Evolutionary conservation across 2,888 invertebrate species (phyloP), one percentile per base, ranked within the genome.

Genomic region (Cetonia aurata): DNA sequence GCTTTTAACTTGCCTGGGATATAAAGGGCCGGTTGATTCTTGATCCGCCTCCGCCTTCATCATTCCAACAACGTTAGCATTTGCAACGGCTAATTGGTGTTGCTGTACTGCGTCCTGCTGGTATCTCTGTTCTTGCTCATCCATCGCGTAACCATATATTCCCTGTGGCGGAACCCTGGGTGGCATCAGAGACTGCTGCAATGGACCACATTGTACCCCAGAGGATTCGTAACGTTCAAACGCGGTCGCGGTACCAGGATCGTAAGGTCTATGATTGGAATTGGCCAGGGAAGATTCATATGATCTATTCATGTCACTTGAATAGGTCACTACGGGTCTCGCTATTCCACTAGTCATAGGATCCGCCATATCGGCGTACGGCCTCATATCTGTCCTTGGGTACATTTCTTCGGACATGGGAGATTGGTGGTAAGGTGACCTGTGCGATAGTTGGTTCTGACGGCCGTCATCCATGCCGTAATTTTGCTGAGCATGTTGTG

Each of bases 11-110:
- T 86, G 91, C 91, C 91, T 89, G 75, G 93, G 93, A 83, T 93
- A 93, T 70, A 93, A 88, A 15, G 93, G 93, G 67, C 91, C 92
- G 72, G 89, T 88, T 78, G 90, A 87, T 78, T 92, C 92, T 76
- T 88, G 88, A 77, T 90, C 90, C 37, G 81, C 80, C 83, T 94
- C 94, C 19, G 91, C 89, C 85, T 94, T 93, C 89, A 88, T 87
- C 85, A 87, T 85, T 0, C 85, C 85, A 42, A 86, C 86, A 86
- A 89, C 80, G 81, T 87, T 85, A 84, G 87, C 72, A 66, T 48
- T 72, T 13, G 1, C 85, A 84, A 53, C 86, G 85, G 87, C 86
- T 82, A 87, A 86, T 75, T 87, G 88, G 77, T 87, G 87, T 77
- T 83, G 85, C 0, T 84, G 80, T 75, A 79, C 81, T 4, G 86